Conservation (phyloP, 2,888 invertebrate species). For the Baronia brevicornis region DNA sequence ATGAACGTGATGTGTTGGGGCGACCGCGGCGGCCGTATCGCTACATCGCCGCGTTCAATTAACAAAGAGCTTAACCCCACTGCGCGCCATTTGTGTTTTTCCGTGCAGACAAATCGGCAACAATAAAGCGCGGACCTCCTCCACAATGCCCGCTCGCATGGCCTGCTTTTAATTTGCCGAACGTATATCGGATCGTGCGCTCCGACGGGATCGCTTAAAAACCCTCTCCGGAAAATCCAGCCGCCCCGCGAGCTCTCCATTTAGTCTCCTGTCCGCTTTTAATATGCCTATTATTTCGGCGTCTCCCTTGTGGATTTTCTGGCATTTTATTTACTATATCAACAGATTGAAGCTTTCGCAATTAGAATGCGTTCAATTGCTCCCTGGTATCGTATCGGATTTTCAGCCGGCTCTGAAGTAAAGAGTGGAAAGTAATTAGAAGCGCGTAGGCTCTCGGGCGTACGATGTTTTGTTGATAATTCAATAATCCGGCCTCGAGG, state of each 20-base stretch:
- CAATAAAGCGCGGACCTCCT: conserved; percentile 61
- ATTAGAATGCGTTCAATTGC: conserved; percentile 50
- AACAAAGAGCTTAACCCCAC: conserved; percentile 61
- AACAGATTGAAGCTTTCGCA: conserved; percentile 33
- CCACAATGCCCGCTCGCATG: conserved; percentile 65
- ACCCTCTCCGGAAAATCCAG: conserved; percentile 57
- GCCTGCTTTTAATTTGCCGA: conserved; percentile 71
- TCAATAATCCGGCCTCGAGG: conserved; percentile 62
- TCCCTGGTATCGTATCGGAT: conserved; percentile 48
- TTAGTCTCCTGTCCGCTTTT: conserved; percentile 36
- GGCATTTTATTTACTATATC: conserved; percentile 22
- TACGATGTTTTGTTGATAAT: conserved; percentile 70
- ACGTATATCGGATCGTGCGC: conserved; percentile 54
- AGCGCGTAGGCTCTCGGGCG: conserved; percentile 52
- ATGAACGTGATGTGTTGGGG: conserved; percentile 22
- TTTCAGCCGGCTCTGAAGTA: too few relatives aligned
- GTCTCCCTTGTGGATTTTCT: conserved; percentile 34
- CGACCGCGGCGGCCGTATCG: conserved; percentile 31
- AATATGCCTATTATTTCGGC: conserved; percentile 41
- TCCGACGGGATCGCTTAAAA: conserved; percentile 53
- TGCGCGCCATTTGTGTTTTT: conserved; percentile 64
- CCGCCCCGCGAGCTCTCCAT: conserved; percentile 29
- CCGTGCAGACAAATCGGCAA: conserved; percentile 69
- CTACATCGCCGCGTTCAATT: conserved; percentile 52
- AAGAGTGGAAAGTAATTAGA: conserved; percentile 66